These are phyloP conservation scores for Morone saxatilis DNA, from an alignment of 2,113 vertebrate species.

Conservation along the genomic window DNA sequence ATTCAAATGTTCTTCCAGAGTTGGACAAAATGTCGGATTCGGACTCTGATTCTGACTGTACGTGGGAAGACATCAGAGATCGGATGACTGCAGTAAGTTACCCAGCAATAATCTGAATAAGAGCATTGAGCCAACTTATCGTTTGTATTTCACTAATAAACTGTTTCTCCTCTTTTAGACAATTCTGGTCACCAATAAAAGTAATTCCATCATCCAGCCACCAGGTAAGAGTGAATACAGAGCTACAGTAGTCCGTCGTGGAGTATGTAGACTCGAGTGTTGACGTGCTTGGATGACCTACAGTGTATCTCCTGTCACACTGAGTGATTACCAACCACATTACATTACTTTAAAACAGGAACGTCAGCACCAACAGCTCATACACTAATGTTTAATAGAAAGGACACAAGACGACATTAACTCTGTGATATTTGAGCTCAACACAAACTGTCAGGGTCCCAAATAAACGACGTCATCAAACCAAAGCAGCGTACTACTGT, in stretches of 20 bases:
- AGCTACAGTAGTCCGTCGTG: background rate
- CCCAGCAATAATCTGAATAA: background rate
- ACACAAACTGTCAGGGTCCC: too few species aligned
- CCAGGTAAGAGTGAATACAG: conserved; percentile 30
- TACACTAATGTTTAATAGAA: too few species aligned
- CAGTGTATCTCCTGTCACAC: too few species aligned
- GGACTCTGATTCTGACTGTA: conserved; percentile 45
- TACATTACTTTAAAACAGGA: too few species aligned
- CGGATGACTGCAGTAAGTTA: conserved; percentile 43
- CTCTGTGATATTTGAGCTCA: too few species aligned
- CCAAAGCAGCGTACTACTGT: too few species aligned
- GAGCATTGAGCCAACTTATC: background rate
- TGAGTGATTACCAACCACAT: too few species aligned
- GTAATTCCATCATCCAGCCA: background rate
- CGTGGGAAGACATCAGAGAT: background rate
- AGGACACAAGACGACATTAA: too few species aligned
- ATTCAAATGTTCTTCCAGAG: conserved; percentile 40
- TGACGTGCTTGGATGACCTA: too few species aligned
- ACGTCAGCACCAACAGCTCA: too few species aligned
- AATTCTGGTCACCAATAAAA: background rate
- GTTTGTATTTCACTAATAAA: background rate
- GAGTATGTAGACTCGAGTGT: too few species aligned
- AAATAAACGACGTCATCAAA: too few species aligned
- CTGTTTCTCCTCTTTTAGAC: conserved; percentile 1
- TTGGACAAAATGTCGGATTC: conserved; percentile 65